Evolutionary conservation across 1,140 invertebrate species (phyloP), one percentile per base, ranked within the genome.

Genomic region (Prorops nasuta): DNA sequence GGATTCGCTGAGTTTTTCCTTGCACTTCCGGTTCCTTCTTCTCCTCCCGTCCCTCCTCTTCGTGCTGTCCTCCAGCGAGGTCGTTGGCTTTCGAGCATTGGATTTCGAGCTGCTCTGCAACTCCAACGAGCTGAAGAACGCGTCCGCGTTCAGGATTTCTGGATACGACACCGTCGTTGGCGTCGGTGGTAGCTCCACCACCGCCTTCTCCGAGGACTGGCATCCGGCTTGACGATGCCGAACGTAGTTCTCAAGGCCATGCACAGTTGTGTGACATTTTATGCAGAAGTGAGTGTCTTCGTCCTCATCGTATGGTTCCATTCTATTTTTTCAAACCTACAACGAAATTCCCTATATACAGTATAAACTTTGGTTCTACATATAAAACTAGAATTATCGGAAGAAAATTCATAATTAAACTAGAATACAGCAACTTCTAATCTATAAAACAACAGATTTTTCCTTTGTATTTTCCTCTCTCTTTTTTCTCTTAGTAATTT

Each of bases 201-300:
- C 66, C 24, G 65, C 63, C 39, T 71, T 69, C 36, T 57, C 55
- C n/a, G 49, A 42, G 2, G 57, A 49, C 3, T 71, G 64, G 61
- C 85, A 87, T 60, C 82, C 71, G 56, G 82, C 74, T 68, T 90
- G 91, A 19, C 90, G 81, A 63, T 94, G 91, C 9, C 80, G 80
- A 1, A 95, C 83, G 66, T 95, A 95, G 64, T 89, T 89, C 12
- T 88, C 83, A 1, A 95, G 77, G 0, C 91, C 90, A 12, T 84
- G 72, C 31, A 94, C 86, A 1, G 90, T 93, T 1, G 81, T 63
- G 50, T 90, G 86, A 74, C 92, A 95, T 59, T 89, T 90, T 45
- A 94, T 84, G 69, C 92, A 95, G 44, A 91, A 83, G 60, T 94
- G 91, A 2, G 80, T 86, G 64, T 92, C 90, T 22, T 91, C 87